Conservation (phyloP, 2,797 vertebrate genomes). For the Poecilia picta region DNA sequence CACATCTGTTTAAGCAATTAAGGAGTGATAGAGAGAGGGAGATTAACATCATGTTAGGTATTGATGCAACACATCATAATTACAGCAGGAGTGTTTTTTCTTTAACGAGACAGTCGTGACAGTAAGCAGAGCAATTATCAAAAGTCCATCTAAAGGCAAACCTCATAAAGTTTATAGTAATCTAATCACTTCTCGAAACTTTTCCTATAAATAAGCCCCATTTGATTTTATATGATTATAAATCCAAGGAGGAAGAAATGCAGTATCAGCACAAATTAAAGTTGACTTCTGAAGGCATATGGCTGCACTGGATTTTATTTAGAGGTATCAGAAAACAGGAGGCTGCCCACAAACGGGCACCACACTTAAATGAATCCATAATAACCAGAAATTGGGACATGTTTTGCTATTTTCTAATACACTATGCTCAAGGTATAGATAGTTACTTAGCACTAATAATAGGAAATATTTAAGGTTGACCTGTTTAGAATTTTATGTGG, state of each 20-base stretch:
- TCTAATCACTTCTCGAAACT: conserved; percentile 51
- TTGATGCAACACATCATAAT: conserved; percentile 12
- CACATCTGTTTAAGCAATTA: neutral
- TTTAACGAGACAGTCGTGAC: conserved; percentile 35
- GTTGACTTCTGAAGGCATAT: neutral
- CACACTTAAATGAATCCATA: neutral
- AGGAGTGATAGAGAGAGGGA: neutral
- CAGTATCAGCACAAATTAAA: neutral
- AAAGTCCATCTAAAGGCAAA: conserved; percentile 42
- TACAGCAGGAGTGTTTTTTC: neutral
- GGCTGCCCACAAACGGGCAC: neutral
- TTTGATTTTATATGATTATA: conserved; percentile 22
- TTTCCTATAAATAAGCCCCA: conserved; percentile 44
- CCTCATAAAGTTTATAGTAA: conserved; percentile 48
- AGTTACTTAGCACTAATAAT: neutral
- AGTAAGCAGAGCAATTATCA: conserved; percentile 48
- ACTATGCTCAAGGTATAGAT: no score
- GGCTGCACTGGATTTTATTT: neutral
- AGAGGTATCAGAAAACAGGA: neutral
- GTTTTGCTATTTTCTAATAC: neutral
- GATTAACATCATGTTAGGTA: neutral
- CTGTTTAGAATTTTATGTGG: neutral
- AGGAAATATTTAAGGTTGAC: neutral
- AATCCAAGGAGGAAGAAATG: neutral
- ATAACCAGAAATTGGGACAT: neutral